These are phyloP conservation scores for Cherax quadricarinatus DNA, from an alignment of 1,140 invertebrate genomes.

Conservation along the genomic window DNA sequence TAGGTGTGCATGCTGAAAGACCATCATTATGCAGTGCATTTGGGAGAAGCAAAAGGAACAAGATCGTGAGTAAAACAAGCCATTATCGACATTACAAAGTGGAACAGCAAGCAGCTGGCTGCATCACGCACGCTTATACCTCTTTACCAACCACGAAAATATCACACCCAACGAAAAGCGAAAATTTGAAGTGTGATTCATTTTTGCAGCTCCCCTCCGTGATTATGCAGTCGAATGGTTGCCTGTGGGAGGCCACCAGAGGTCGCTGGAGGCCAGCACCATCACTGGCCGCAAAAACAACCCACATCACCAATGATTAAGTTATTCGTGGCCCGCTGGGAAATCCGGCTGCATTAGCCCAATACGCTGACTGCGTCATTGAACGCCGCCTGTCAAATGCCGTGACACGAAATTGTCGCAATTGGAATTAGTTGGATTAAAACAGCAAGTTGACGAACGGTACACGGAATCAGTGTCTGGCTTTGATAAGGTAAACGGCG, in stretches of 20 bases:
- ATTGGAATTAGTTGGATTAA: constrained; percentile 63
- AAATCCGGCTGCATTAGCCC: constrained; percentile 37
- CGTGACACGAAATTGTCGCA: constrained; percentile 48
- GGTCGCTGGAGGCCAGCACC: not conserved
- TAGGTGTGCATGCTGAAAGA: too few relatives aligned
- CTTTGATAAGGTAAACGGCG: constrained; percentile 36
- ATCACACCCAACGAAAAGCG: not conserved
- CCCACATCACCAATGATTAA: constrained; percentile 34
- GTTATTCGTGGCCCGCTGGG: constrained; percentile 36
- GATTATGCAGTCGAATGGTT: not conserved
- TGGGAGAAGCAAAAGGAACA: too few relatives aligned
- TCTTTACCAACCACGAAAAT: not conserved
- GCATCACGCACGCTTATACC: not conserved
- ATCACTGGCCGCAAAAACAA: not conserved
- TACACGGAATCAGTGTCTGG: constrained; percentile 45
- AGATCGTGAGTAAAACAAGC: too few relatives aligned
- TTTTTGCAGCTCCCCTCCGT: not conserved
- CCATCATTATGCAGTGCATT: too few relatives aligned
- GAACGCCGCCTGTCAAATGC: constrained; percentile 50
- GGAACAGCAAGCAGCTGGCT: too few relatives aligned
- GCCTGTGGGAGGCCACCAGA: not conserved
- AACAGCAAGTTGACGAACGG: constrained; percentile 49
- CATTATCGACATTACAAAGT: too few relatives aligned
- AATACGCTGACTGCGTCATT: constrained; percentile 53
- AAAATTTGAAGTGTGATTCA: constrained; percentile 19